Base-by-base conservation (phyloP, 1,140 invertebrate species). In the Pogonus chalceus region DNA sequence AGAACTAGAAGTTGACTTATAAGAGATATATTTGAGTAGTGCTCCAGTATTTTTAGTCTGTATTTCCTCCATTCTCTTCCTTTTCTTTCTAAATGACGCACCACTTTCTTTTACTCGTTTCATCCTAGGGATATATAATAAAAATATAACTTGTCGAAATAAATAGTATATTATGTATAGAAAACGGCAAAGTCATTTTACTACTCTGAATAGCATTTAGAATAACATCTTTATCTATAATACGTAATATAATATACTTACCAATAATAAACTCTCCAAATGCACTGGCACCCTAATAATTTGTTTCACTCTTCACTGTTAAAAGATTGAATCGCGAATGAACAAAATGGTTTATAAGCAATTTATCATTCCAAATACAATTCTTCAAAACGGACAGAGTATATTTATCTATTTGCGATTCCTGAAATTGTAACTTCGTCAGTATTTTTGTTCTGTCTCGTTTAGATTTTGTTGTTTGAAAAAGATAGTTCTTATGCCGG, bases 1-100 rank as follows among this genome's bases (percentile, higher is more conserved):
- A 10, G 31, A 31, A n/a, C n/a, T n/a, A 35, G 23, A 31, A 51
- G 7, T 37, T 16, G 20, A 9, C 37, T 22, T 20, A 4, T 9
- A 51, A 3, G 22, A 39, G 7, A 51, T 14, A 37, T 12, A 51
- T 20, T 51, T 51, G 37, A 51, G 16, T 21, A 51, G 37, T 39
- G 50, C 23, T 23, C 48, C 48, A 20, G 7, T 20, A 21, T 49
- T 21, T 49, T 49, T 49, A 7, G 7, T 23, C 18, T 7, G 4
- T 10, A 9, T 37, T n/a, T 51, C 20, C 21, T 51, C 26, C 23
- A 9, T 51, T 10, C 23, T 12, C 23, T 23, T 35, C 26, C 12
- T 35, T 21, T 31, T 51, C 4, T 49, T 49, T 49, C 3, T 9
- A 12, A 20, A 20, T 12, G 22, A 49, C 10, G 48, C 20, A 7